These are phyloP conservation scores for Bemisia tabaci DNA, from an alignment of 1,140 invertebrate genomes.

Conservation along the genomic window DNA sequence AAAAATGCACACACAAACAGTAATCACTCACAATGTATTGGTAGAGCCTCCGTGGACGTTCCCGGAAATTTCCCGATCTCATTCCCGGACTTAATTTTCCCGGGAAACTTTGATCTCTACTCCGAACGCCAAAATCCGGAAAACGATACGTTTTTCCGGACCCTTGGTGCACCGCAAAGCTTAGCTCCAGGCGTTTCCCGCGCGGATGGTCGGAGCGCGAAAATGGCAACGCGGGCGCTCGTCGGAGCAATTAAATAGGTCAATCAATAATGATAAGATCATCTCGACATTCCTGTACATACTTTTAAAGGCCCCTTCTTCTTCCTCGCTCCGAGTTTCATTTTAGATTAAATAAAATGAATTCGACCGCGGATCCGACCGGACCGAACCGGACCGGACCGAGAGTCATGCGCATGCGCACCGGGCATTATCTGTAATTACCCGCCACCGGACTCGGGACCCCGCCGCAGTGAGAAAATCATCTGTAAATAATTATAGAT, in stretches of 20 bases:
- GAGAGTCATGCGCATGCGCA: background rate
- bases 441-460: background rate
- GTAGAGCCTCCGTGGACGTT: too few relatives aligned
- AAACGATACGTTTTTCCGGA: too few relatives aligned
- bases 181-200: too few relatives aligned
- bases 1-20: too few relatives aligned
- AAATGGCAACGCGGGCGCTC: too few relatives aligned
- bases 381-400: background rate
- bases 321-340: background rate
- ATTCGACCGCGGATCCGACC: background rate
- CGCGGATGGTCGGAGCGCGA: too few relatives aligned
- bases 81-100: too few relatives aligned
- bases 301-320: background rate
- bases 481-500: background rate
- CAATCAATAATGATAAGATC: background rate
- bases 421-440: background rate
- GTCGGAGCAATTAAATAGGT: background rate
- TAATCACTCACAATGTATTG: too few relatives aligned
- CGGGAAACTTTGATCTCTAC: too few relatives aligned
- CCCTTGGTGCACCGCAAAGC: too few relatives aligned
- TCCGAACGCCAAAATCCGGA: too few relatives aligned
- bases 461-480: background rate
- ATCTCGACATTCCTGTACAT: background rate
- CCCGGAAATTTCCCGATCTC: too few relatives aligned
- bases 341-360: slow-evolving; percentile 1